Conservation (phyloP, 2,113 vertebrate species). For the Anser cygnoides region DNA sequence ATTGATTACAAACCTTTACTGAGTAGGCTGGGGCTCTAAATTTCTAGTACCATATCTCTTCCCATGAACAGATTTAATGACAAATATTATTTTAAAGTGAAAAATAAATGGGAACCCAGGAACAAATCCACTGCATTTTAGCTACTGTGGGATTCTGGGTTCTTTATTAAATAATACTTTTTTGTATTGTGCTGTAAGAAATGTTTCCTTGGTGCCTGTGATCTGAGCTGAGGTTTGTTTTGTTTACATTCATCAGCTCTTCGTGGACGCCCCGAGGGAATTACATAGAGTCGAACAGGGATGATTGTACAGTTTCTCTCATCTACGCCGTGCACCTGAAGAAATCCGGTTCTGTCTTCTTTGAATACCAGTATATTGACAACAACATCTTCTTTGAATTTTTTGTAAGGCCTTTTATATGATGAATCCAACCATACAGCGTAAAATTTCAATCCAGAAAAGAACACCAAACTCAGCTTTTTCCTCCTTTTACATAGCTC, state of each 20-base stretch:
- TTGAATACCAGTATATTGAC: conserved; percentile 96
- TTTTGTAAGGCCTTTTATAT: conserved; percentile 87
- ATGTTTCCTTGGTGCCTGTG: neutral
- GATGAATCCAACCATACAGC: neutral
- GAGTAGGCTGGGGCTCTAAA: neutral
- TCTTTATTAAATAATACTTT: neutral
- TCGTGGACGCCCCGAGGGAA: conserved; percentile 91
- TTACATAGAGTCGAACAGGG: conserved; percentile 94
- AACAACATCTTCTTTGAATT: conserved; percentile 98
- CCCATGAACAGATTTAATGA: neutral
- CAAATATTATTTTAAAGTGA: neutral
- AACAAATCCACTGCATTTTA: neutral
- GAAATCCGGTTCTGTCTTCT: conserved; percentile 91
- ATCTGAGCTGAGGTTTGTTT: neutral
- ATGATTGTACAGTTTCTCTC: conserved; percentile 95
- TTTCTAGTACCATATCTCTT: neutral
- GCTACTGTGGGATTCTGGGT: neutral
- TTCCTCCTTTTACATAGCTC: neutral
- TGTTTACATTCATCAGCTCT: conserved; percentile 78
- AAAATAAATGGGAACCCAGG: neutral
- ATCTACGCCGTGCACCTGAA: conserved; percentile 97
- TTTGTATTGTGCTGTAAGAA: neutral
- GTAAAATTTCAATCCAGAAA: neutral
- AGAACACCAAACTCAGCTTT: neutral
- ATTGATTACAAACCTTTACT: neutral